Evolutionary conservation across 2,797 vertebrate genomes (phyloP).

Genomic region (Schizopygopsis pylzovi): DNA sequence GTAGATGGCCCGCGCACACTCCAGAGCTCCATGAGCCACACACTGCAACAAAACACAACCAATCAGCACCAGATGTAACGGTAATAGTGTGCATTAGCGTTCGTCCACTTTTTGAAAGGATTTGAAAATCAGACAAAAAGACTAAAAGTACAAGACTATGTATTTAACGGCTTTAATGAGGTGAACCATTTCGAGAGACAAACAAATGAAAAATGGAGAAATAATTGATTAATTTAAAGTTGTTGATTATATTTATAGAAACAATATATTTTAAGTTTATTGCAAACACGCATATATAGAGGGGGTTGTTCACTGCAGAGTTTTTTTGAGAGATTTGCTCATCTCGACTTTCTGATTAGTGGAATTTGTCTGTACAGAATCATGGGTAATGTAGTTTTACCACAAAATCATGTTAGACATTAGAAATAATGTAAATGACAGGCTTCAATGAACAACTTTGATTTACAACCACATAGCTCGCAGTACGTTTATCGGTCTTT

Average conservation of each 20-base stretch:
- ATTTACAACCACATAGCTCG: background rate
- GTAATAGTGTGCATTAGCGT: background rate
- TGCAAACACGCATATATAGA: too few species aligned
- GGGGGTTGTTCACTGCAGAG: too few species aligned
- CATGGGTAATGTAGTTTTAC: background rate
- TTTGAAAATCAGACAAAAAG: background rate
- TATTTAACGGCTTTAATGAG: background rate
- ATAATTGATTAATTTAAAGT: background rate
- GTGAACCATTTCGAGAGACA: background rate
- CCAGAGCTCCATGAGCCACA: conserved; percentile 93
- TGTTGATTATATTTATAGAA: too few species aligned
- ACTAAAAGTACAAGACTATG: background rate
- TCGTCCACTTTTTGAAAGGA: background rate
- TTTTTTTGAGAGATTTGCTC: too few species aligned
- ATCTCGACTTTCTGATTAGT: too few species aligned
- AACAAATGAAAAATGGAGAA: background rate
- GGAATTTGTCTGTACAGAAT: background rate
- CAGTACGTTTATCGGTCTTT: background rate
- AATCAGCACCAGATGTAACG: background rate
- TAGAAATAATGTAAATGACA: background rate
- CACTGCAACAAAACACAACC: conserved; percentile 78
- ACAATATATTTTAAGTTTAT: too few species aligned
- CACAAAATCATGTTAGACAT: background rate
- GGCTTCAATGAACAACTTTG: background rate
- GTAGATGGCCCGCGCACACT: conserved; percentile 96